A percentile compares a stretch with the other conserved stretches of the same genome.
Conservation (phyloP, 2,113 vertebrate species). For the Dromiciops gliroides region DNA sequence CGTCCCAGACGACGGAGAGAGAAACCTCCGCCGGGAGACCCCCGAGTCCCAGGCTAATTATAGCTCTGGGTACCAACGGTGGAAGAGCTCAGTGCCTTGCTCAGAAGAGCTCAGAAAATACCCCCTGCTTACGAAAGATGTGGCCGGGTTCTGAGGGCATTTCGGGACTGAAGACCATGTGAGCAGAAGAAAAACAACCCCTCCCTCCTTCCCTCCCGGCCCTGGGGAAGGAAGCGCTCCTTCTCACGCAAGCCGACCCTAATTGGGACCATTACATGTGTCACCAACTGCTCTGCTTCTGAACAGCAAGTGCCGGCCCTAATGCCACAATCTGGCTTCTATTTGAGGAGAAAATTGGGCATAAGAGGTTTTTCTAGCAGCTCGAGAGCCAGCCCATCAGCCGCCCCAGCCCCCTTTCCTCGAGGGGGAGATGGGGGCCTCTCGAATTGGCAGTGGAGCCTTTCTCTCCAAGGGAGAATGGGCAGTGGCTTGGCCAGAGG, state of each 20-base stretch:
- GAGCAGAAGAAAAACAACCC: neutral
- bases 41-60: neutral
- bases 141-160: neutral
- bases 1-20: too few relatives aligned
- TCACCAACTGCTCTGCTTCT: conserved; percentile 12
- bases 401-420: fast-evolving
- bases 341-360: conserved; percentile 62
- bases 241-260: neutral
- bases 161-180: neutral
- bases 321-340: conserved; percentile 38
- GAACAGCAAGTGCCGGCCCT: conserved; percentile 57
- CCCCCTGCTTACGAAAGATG: too few relatives aligned
- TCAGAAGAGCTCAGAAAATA: neutral
- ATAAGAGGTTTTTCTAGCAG: neutral
- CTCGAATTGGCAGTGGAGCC: too few relatives aligned
- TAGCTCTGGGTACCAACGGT: too few relatives aligned
- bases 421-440: neutral
- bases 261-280: conserved; percentile 18
- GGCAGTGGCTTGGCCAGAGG: neutral
- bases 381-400: neutral
- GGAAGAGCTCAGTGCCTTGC: too few relatives aligned
- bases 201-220: neutral
- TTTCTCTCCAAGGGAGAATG: neutral
- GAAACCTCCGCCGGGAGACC: too few relatives aligned
- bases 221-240: neutral